A percentile compares a stretch with the other conserved stretches of the same genome.
Conservation (phyloP, 2,888 invertebrate species). For the Apodemia hepburni region DNA sequence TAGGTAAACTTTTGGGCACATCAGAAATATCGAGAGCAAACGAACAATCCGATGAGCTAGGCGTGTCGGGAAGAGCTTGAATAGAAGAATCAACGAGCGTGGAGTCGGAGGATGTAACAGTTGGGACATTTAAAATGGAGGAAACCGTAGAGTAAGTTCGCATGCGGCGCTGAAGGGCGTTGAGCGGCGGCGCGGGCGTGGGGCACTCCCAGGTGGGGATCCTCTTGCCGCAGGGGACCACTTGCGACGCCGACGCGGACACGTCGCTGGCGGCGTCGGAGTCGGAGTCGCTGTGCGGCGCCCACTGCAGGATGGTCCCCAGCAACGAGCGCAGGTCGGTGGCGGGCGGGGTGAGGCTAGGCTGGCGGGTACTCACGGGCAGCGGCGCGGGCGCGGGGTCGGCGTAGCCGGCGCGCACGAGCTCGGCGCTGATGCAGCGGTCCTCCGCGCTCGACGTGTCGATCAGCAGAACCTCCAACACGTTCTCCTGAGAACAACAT, state of each 20-base stretch:
- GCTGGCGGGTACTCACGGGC: constrained; percentile 47
- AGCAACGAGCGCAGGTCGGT: constrained; percentile 29
- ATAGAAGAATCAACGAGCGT: not conserved
- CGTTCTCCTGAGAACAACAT: constrained; percentile 41
- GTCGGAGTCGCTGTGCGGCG: constrained; percentile 20
- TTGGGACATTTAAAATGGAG: not conserved
- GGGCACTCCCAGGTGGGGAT: constrained; percentile 23
- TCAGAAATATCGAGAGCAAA: not conserved
- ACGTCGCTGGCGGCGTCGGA: constrained; percentile 38
- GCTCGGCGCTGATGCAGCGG: constrained; percentile 65
- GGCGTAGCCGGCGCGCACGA: constrained; percentile 74
- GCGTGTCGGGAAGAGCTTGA: not conserved
- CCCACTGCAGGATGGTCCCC: constrained; percentile 23
- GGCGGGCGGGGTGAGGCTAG: not conserved
- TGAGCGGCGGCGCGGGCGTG: not conserved
- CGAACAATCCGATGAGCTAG: not conserved
- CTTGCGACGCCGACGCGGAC: constrained; percentile 52
- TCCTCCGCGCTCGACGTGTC: constrained; percentile 71
- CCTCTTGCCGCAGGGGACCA: constrained; percentile 28
- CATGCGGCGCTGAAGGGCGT: not conserved
- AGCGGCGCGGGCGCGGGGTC: constrained; percentile 45
- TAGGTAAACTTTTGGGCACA: not conserved
- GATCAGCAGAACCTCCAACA: constrained; percentile 65
- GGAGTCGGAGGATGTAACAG: not conserved
- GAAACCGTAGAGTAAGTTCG: not conserved